Percentiles rank a stretch among this genome's conserved stretches.
These are phyloP conservation scores for Copsychus sechellarum DNA, from an alignment of 2,113 vertebrate species.

Conservation along the genomic window DNA sequence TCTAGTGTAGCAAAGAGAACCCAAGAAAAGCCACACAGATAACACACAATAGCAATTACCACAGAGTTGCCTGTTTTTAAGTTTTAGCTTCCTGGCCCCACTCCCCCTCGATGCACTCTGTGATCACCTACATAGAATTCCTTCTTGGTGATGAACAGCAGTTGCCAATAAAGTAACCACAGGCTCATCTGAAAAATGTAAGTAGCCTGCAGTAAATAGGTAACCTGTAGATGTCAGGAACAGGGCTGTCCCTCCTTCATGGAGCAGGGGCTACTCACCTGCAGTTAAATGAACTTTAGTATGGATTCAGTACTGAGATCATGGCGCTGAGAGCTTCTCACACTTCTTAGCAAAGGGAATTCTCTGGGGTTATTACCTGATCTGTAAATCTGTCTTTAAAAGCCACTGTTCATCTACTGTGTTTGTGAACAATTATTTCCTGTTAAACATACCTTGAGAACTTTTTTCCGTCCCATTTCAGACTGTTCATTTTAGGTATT, in stretches of 20 bases:
- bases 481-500: background rate
- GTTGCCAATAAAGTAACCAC: background rate
- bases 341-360: background rate
- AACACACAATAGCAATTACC: background rate
- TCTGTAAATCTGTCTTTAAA: background rate
- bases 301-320: background rate
- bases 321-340: background rate
- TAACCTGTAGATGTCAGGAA: background rate
- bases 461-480: background rate
- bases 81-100: background rate
- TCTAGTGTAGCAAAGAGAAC: background rate
- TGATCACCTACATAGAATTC: background rate
- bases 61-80: accelerated
- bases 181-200: background rate
- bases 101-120: accelerated
- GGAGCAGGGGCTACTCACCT: background rate
- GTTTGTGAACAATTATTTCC: background rate
- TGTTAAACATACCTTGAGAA: background rate
- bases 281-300: background rate
- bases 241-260: background rate
- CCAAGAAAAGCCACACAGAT: background rate
- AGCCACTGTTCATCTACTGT: background rate
- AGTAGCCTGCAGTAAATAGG: background rate
- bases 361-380: background rate
- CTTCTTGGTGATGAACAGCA: background rate